Percentiles rank a stretch among this genome's conserved stretches.
phyloP scores from a whole-genome alignment of 2,113 vertebrate genomes.

The Parotia lawesii region DNA sequence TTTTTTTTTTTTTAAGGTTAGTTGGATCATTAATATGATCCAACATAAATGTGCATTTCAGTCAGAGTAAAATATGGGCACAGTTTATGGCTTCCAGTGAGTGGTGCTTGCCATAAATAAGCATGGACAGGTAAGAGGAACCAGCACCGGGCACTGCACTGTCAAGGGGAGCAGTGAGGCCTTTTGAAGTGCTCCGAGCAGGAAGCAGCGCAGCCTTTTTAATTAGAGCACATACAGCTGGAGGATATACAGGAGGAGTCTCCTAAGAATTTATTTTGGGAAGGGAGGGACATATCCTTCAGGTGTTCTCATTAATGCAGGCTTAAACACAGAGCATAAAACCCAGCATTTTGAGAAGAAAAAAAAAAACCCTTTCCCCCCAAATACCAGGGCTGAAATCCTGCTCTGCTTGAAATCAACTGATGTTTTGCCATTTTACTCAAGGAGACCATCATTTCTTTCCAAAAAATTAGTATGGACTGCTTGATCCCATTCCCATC shows the following conservation, averaged over 20 bases:
- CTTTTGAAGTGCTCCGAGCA: constrained; percentile 80
- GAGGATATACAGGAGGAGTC: constrained; percentile 67
- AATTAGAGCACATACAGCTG: constrained; percentile 76
- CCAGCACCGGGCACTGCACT: constrained; percentile 24
- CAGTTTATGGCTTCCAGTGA: constrained; percentile 41
- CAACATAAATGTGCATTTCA: neutral
- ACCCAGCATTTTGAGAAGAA: neutral
- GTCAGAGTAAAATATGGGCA: neutral
- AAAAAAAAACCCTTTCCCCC: neutral
- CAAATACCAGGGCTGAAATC: neutral
- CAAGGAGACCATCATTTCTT: neutral
- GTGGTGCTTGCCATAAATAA: constrained; percentile 61
- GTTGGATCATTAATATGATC: neutral
- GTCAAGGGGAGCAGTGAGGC: constrained; percentile 59
- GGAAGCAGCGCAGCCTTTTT: constrained; percentile 78
- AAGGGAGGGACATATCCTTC: constrained; percentile 66
- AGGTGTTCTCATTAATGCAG: constrained; percentile 68
- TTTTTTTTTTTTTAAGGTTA: neutral
- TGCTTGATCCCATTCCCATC: constrained; percentile 39
- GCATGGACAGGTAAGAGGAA: constrained; percentile 68
- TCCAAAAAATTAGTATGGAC: neutral
- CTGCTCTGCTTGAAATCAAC: neutral
- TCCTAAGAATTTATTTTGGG: constrained; percentile 60
- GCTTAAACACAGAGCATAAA: constrained; percentile 55
- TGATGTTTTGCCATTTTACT: constrained; percentile 53